Percentiles rank a stretch among this genome's conserved stretches.
phyloP scores from a whole-genome alignment of 2,113 vertebrate species.

The Neomonachus schauinslandi region DNA sequence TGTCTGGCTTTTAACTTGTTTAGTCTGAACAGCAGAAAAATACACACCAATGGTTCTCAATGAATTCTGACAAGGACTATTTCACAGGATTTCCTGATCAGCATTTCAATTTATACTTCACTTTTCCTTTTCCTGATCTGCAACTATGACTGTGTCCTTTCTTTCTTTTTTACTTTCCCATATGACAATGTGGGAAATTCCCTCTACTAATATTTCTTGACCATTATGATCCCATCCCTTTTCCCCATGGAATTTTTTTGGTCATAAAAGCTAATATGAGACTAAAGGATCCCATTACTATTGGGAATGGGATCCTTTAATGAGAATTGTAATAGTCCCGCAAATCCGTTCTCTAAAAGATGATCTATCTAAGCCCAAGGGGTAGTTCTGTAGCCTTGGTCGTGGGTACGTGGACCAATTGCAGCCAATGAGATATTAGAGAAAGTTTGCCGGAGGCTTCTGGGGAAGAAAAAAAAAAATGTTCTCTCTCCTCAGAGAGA shows the following conservation, averaged over 20 bases:
- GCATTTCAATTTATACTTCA: conserved; percentile 19
- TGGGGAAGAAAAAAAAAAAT: neutral
- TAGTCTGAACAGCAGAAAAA: conserved; percentile 50
- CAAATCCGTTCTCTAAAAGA: neutral
- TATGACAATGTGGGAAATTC: neutral
- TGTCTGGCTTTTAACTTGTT: conserved; percentile 54
- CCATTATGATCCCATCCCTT: neutral
- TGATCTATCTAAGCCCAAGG: neutral
- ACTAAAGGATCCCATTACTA: neutral
- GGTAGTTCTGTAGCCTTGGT: neutral
- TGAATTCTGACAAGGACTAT: conserved; percentile 55
- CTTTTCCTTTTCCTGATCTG: neutral
- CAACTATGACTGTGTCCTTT: neutral
- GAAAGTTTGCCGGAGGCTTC: neutral
- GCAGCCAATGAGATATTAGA: neutral
- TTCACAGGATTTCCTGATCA: conserved; percentile 47
- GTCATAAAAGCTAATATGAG: neutral
- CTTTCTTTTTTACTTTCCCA: neutral
- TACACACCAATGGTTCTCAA: conserved; percentile 26
- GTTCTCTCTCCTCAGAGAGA: neutral
- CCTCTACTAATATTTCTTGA: neutral
- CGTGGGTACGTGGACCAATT: neutral
- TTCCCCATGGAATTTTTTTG: neutral
- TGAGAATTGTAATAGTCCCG: neutral
- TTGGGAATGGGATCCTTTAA: neutral